Evolutionary conservation across 2,888 invertebrate species (phyloP), one percentile per base, ranked within the genome.

Genomic region (Eumerus sabulonum): DNA sequence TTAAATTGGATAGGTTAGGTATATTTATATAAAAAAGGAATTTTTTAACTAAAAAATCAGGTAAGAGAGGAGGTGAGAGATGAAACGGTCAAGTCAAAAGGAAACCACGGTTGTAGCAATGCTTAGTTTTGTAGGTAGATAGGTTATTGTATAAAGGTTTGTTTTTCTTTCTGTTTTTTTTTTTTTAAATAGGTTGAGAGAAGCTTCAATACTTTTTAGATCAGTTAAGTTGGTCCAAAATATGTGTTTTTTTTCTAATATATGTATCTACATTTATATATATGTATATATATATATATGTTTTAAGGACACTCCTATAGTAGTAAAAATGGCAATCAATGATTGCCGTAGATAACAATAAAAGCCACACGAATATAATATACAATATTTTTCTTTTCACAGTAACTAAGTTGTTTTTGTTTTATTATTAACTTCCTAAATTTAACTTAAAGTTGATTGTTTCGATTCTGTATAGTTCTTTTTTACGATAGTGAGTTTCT

Each of bases 141-240:
- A 79, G 63, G 74, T 79, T 70, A 79, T 79, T 74, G 70, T 79
- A 79, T 74, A 79, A 70, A 51, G 54, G n/a, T 72, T 63, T 42
- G 13, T 53, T 59, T 57, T 44, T 64, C 54, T 56, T 27, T 27
- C n/a, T 67, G 18, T 17, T 2, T 17, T 45, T 27, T 27, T 27
- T 27, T 2, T 27, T 27, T 2, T 27, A 27, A 27, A 27, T 27
- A 27, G 27, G 27, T 27, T 27, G 2, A 27, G 7, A 27, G 27
- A 27, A 27, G 7, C 7, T 27, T 27, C 27, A 45, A 45, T 18
- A 48, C 35, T 73, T 68, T 56, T 63, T 59, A 73, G 57, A 67
- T 57, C 72, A 56, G 60, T 62, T 73, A 44, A 27, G 42, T 73
- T 79, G 79, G 79, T 79, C 79, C 63, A 64, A 68, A 74, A 64